Evolutionary conservation across 2,113 vertebrate genomes (phyloP), one percentile per base, ranked within the genome.

Genomic region (Zosterops borbonicus): DNA sequence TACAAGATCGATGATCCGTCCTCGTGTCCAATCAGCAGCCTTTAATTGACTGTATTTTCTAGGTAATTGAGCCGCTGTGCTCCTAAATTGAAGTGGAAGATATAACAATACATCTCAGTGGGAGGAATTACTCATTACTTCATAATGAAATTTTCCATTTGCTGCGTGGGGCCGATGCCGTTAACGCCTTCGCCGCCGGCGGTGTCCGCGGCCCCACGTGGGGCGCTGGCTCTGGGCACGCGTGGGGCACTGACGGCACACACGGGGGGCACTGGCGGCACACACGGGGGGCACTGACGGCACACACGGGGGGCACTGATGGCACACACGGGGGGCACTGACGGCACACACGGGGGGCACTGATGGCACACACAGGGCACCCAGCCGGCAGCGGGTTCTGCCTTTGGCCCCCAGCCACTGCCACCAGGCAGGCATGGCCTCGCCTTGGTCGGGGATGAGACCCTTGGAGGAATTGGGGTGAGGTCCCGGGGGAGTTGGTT

Each of bases 1-100:
- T 97, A 98, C 97, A 98, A 98, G 98, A 99, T 99, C 99, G 98
- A 99, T 99, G 98, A 98, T 98, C 97, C 97, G 80, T 97, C 97
- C 97, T 98, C 96, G 96, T 98, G 97, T 98, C 98, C 98, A 99
- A 99, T 99, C 98, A 99, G 98, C 96, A 97, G 96, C 95, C 97
- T 98, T 99, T 99, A 99, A 99, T 99, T 99, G 98, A 98, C 98
- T 98, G 97, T 98, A 97, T 99, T 99, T 98, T 98, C 98, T 98
- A 97, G 97, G 98, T 98, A 98, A 99, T 98, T 98, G 97, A 98
- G 96, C 96, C 97, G 97, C 97, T 96, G 97, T 98, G 97, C 97
- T 97, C 98, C 96, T 94, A 98, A 98, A 98, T 98, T 98, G 98
- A 98, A 98, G 97, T 97, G 95, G 97, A 97, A 98, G 98, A 98